These are phyloP conservation scores for Sisyra nigra DNA, from an alignment of 2,888 invertebrate genomes.

Conservation along the genomic window DNA sequence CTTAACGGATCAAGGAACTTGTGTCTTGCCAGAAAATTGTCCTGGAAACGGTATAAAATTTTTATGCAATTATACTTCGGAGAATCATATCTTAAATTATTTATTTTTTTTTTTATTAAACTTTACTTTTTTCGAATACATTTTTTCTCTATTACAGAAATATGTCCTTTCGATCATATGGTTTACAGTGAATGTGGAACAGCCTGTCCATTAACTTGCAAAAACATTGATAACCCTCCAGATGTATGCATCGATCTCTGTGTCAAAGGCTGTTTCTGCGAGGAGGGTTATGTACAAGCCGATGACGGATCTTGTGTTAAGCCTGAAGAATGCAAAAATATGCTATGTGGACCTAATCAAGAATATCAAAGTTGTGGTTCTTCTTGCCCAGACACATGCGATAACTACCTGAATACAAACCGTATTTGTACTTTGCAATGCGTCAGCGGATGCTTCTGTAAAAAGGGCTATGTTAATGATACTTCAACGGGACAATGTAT, in stretches of 20 bases:
- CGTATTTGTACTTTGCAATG: background rate
- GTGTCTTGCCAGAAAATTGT: background rate
- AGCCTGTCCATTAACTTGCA: conserved; percentile 1
- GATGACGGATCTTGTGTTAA: background rate
- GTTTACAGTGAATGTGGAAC: conserved; percentile 1
- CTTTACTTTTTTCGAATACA: no score
- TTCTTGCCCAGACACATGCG: conserved; percentile 1
- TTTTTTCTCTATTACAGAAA: background rate
- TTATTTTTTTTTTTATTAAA: no score
- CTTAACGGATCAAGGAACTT: background rate
- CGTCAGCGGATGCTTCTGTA: background rate
- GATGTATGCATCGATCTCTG: background rate
- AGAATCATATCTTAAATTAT: no score
- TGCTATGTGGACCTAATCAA: background rate
- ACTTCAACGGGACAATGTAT: background rate
- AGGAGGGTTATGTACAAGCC: background rate
- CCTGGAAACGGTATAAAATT: background rate
- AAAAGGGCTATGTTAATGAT: background rate
- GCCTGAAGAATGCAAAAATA: no score
- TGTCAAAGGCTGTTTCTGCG: background rate
- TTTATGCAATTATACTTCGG: no score
- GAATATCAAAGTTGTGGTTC: background rate
- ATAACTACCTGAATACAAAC: background rate
- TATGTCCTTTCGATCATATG: background rate
- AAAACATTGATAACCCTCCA: background rate